phyloP scores from a whole-genome alignment of 1,140 invertebrate genomes.

The Idris sp. region DNA sequence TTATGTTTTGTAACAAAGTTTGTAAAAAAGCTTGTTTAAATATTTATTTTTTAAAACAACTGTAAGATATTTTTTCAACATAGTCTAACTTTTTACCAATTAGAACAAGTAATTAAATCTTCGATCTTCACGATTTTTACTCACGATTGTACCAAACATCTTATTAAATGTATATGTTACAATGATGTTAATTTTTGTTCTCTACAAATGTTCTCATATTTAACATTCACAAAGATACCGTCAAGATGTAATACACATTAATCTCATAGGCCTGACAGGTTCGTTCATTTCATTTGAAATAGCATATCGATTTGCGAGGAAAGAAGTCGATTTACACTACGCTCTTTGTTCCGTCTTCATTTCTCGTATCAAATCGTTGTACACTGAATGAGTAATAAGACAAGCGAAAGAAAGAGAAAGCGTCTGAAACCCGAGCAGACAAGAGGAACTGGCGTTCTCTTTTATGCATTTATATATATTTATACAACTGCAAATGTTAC shows the following conservation, averaged over 20 bases:
- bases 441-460: constrained; percentile 36
- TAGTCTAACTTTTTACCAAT: no score
- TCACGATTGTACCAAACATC: no score
- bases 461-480: no score
- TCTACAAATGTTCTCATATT: constrained; percentile 5
- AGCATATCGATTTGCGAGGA: no score
- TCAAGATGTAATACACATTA: no score
- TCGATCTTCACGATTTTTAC: no score
- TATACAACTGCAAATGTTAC: constrained; percentile 44
- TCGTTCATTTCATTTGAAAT: constrained; percentile 4
- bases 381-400: constrained; percentile 40
- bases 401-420: constrained; percentile 57
- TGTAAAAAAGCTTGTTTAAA: no score
- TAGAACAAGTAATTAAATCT: no score
- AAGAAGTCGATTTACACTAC: no score
- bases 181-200: neutral
- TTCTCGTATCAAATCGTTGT: constrained; percentile 24
- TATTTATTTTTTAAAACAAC: no score
- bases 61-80: no score
- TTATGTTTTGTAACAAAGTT: neutral
- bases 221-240: constrained; percentile 3
- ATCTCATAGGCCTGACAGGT: neutral
- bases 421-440: constrained; percentile 39
- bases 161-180: no score
- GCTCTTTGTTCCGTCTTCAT: constrained; percentile 30